These are phyloP conservation scores for Brachylomia viminalis DNA, from an alignment of 2,888 invertebrate species.

Conservation along the genomic window DNA sequence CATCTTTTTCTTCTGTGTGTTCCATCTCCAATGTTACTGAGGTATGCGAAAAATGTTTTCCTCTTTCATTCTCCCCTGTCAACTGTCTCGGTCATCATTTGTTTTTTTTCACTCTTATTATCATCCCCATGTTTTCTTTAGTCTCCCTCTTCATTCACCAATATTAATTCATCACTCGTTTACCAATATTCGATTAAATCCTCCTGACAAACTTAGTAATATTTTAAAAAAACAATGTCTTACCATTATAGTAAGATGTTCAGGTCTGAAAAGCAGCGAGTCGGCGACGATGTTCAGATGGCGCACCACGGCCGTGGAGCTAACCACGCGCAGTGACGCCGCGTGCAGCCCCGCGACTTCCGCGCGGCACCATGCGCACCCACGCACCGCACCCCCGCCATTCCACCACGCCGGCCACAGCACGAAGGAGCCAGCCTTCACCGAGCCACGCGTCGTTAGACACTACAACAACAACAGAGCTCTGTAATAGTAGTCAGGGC, in stretches of 20 bases:
- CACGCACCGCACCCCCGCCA: constrained; percentile 74
- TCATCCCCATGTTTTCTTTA: not conserved
- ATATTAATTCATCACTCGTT: too few species aligned
- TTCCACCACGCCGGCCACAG: constrained; percentile 77
- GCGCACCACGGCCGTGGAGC: constrained; percentile 76
- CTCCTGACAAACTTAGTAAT: not conserved
- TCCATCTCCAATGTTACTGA: too few species aligned
- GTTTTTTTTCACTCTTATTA: not conserved
- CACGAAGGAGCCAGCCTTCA: constrained; percentile 72
- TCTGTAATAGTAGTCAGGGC: not conserved
- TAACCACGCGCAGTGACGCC: constrained; percentile 72
- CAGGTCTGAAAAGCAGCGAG: constrained; percentile 72
- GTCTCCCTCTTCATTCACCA: not conserved
- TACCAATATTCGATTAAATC: not conserved
- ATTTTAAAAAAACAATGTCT: not conserved
- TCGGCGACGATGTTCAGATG: constrained; percentile 80
- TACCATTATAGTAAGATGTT: constrained; percentile 78
- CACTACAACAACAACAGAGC: constrained; percentile 49
- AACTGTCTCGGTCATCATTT: not conserved
- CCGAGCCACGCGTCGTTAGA: constrained; percentile 60
- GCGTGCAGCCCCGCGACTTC: constrained; percentile 71
- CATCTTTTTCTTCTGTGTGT: not conserved
- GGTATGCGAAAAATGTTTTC: not conserved
- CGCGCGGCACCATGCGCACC: constrained; percentile 74
- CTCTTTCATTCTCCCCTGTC: not conserved